Evolutionary conservation across 2,797 vertebrate species (phyloP).

Genomic region (Enoplosus armatus): DNA sequence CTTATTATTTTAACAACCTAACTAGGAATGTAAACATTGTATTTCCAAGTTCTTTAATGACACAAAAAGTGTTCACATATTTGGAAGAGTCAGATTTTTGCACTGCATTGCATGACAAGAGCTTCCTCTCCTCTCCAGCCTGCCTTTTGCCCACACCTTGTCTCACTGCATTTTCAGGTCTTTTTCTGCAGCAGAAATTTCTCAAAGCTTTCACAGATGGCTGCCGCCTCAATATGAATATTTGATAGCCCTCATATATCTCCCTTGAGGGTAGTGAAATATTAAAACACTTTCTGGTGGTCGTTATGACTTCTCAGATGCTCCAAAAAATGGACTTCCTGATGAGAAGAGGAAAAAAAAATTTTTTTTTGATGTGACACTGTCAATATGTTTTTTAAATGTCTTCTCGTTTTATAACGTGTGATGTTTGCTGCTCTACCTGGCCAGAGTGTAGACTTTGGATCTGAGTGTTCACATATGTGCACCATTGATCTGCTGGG

Average conservation of each 20-base stretch:
- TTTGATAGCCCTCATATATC: slow-evolving; percentile 80
- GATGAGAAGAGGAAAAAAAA: neutral
- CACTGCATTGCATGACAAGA: neutral
- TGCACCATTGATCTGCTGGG: slow-evolving; percentile 11
- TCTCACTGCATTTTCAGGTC: slow-evolving; percentile 44
- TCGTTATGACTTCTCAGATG: slow-evolving; percentile 56
- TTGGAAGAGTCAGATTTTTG: neutral
- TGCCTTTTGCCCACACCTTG: slow-evolving; percentile 44
- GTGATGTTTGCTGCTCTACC: neutral
- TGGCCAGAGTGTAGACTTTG: slow-evolving; percentile 3
- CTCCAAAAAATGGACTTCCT: slow-evolving; percentile 34
- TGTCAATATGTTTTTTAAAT: slow-evolving; percentile 28
- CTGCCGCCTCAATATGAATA: slow-evolving; percentile 79
- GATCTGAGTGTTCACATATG: neutral
- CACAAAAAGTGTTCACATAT: neutral
- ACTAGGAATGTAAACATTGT: neutral
- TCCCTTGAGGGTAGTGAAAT: slow-evolving; percentile 81
- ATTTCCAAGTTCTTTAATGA: neutral
- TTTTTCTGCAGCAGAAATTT: slow-evolving; percentile 65
- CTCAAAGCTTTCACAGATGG: slow-evolving; percentile 77
- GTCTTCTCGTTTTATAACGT: neutral
- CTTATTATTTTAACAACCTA: neutral
- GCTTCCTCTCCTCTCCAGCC: slow-evolving; percentile 8
- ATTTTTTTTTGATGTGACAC: neutral
- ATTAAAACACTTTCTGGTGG: slow-evolving; percentile 79